These are phyloP conservation scores for Heterotis niloticus DNA, from an alignment of 2,113 vertebrate species.

Conservation along the genomic window DNA sequence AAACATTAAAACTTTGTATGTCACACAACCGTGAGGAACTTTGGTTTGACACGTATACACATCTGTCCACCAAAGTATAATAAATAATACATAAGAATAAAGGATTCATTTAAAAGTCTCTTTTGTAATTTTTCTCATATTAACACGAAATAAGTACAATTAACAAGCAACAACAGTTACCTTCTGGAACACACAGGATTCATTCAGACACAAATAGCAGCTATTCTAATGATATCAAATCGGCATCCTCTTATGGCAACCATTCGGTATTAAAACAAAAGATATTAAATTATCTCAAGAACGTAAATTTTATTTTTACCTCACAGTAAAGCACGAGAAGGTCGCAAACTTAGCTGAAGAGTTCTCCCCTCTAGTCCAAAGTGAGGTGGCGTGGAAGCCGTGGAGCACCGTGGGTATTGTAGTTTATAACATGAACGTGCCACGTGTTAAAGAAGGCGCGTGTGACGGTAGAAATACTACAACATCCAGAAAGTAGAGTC, in stretches of 20 bases:
- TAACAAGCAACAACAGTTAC: too few relatives aligned
- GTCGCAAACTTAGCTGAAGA: constrained; percentile 27
- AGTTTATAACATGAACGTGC: constrained; percentile 27
- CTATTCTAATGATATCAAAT: not conserved
- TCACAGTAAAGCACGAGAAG: constrained; percentile 25
- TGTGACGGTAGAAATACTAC: constrained; percentile 40
- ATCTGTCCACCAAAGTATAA: too few relatives aligned
- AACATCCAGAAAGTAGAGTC: constrained; percentile 32
- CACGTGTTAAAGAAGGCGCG: not conserved
- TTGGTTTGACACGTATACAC: too few relatives aligned
- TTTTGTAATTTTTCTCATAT: too few relatives aligned
- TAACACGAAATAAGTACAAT: too few relatives aligned
- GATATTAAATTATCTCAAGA: not conserved
- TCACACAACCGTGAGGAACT: too few relatives aligned
- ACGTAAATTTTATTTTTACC: constrained; percentile 4
- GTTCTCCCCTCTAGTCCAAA: constrained; percentile 14
- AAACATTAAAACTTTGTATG: too few relatives aligned
- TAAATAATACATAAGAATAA: too few relatives aligned
- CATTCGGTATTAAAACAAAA: not conserved
- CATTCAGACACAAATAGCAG: too few relatives aligned
- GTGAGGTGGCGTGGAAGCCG: not conserved
- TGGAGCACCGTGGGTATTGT: constrained; percentile 43
- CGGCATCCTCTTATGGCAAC: not conserved
- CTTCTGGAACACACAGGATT: too few relatives aligned
- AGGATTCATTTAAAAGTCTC: too few relatives aligned